Evolutionary conservation across 2,888 invertebrate genomes (phyloP).

Genomic region (Empis stercorea): DNA sequence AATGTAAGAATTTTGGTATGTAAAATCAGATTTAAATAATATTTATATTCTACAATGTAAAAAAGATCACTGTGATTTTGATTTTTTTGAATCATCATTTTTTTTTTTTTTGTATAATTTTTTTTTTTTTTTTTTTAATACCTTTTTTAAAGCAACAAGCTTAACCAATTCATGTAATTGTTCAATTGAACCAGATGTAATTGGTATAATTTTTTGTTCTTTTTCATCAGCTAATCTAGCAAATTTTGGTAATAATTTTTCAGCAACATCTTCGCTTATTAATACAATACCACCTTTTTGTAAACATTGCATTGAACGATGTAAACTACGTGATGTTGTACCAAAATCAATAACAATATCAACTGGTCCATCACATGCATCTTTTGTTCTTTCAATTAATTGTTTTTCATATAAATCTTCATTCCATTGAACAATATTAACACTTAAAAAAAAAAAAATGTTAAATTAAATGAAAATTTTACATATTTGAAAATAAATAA

Average conservation of each 20-base stretch:
- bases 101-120: no score
- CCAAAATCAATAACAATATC: slow-evolving; percentile 93
- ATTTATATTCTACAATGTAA: no score
- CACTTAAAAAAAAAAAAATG: no score
- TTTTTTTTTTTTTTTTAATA: no score
- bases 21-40: no score
- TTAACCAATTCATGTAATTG: slow-evolving; percentile 69
- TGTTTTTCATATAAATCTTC: slow-evolving; percentile 88
- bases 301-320: slow-evolving; percentile 79
- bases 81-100: no score
- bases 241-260: slow-evolving; percentile 76
- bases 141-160: slow-evolving; percentile 66
- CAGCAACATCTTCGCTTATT: slow-evolving; percentile 75
- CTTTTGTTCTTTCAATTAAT: slow-evolving; percentile 80
- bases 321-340: slow-evolving; percentile 81
- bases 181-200: slow-evolving; percentile 74
- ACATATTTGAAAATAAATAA: not conserved
- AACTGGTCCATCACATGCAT: slow-evolving; percentile 77
- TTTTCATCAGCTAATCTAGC: slow-evolving; percentile 69
- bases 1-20: no score
- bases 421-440: slow-evolving; percentile 87
- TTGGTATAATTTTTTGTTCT: slow-evolving; percentile 68
- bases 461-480: no score
- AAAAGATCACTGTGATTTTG: no score
- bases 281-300: slow-evolving; percentile 79